phyloP scores from a whole-genome alignment of 2,797 vertebrate genomes.

The Sebastes iracundus region DNA sequence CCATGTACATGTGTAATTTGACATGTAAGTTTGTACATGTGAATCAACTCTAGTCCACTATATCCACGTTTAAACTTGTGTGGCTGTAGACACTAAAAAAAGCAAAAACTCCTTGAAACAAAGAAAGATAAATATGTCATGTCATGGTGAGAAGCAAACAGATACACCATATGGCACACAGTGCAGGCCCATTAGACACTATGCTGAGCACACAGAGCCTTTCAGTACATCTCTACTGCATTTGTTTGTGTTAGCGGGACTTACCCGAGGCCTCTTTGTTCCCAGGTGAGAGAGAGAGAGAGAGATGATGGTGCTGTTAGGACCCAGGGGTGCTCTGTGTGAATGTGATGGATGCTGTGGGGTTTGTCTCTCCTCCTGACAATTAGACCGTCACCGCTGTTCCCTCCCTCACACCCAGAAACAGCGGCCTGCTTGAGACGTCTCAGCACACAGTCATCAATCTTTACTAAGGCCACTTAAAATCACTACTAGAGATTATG shows the following conservation, averaged over 20 bases:
- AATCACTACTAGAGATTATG: constrained; percentile 39
- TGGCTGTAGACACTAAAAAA: neutral
- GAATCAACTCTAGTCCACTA: neutral
- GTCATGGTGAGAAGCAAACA: neutral
- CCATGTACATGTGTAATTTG: neutral
- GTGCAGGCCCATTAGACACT: constrained; percentile 15
- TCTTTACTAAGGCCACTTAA: constrained; percentile 63
- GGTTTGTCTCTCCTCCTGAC: constrained; percentile 55
- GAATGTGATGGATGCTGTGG: constrained; percentile 66
- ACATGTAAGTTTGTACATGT: neutral
- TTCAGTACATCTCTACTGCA: neutral
- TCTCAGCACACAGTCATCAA: constrained; percentile 53
- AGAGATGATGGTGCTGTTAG: constrained; percentile 16
- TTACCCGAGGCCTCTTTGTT: constrained; percentile 33
- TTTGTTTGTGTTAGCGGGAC: constrained; percentile 25
- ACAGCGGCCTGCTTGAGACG: constrained; percentile 45
- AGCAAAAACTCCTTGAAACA: neutral
- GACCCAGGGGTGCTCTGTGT: constrained; percentile 42
- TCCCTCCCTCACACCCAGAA: constrained; percentile 25
- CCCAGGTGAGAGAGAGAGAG: constrained; percentile 19
- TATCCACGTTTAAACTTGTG: neutral
- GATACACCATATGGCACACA: neutral
- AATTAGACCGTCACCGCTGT: constrained; percentile 55
- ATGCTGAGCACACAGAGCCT: constrained; percentile 2
- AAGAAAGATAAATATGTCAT: constrained; percentile 4